Percentiles rank a stretch among this genome's conserved stretches.
Evolutionary conservation across 2,113 vertebrate genomes (phyloP).

Genomic region (Excalfactoria chinensis): DNA sequence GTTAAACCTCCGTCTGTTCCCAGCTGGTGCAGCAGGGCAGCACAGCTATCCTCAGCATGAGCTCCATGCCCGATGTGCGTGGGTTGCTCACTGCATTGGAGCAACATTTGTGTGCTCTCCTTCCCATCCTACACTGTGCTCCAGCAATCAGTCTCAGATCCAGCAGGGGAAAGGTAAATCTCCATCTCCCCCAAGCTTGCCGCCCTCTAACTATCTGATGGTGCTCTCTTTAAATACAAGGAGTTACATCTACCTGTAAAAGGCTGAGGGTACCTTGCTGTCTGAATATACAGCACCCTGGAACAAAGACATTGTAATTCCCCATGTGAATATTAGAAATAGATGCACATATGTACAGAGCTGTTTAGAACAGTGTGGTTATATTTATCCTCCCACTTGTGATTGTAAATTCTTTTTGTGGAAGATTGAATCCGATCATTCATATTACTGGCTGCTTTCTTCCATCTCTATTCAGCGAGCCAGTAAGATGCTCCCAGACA

Average conservation of each 20-base stretch:
- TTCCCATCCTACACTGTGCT: fast-evolving
- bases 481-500: background rate
- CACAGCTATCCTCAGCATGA: fast-evolving
- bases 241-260: background rate
- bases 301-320: background rate
- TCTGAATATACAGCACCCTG: background rate
- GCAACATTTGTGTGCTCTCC: fast-evolving
- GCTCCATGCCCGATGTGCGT: background rate
- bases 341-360: background rate
- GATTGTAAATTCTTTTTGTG: background rate
- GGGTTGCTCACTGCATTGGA: fast-evolving
- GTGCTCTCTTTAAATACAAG: fast-evolving
- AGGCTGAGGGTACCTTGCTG: background rate
- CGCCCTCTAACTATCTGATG: background rate
- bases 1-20: background rate
- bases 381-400: constrained; percentile 45
- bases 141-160: background rate
- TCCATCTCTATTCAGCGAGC: background rate
- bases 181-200: fast-evolving
- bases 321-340: background rate
- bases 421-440: background rate
- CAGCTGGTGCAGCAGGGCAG: background rate
- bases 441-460: background rate
- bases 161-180: background rate
- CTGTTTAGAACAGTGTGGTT: constrained; percentile 20